A percentile compares a stretch with the other conserved stretches of the same genome.
Conservation (phyloP, 2,888 invertebrate genomes). For the Acanthosepion lycidas region DNA sequence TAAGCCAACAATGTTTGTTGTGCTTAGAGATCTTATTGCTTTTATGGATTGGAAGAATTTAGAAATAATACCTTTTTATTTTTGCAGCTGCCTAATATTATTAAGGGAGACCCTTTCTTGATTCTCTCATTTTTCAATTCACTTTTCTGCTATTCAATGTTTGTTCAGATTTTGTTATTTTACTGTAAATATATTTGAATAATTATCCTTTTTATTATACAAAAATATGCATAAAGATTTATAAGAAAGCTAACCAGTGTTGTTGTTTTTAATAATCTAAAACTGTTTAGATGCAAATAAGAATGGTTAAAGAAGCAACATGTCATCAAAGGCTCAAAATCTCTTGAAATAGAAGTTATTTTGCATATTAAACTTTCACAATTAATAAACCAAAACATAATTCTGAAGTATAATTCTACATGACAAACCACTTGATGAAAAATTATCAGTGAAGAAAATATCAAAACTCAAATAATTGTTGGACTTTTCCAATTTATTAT, state of each 20-base stretch:
- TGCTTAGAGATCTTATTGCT: neutral
- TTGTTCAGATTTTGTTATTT: constrained; percentile 20
- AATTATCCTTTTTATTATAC: neutral
- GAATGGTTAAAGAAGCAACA: too few species aligned
- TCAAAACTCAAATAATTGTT: neutral
- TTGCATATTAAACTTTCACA: too few species aligned
- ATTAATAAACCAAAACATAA: too few species aligned
- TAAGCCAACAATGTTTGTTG: too few species aligned
- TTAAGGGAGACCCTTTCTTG: neutral
- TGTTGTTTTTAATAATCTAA: neutral
- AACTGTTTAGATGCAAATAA: neutral
- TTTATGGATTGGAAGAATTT: neutral
- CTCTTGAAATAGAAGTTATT: too few species aligned
- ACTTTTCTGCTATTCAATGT: neutral
- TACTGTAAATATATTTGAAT: constrained; percentile 10
- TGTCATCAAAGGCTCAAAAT: too few species aligned
- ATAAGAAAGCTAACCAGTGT: neutral
- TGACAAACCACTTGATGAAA: too few species aligned
- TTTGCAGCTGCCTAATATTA: neutral
- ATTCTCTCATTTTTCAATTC: too few species aligned
- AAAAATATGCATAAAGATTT: neutral
- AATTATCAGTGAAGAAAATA: too few species aligned
- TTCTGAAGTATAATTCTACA: too few species aligned
- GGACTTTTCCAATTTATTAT: constrained; percentile 20
- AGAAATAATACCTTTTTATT: neutral